Conservation (phyloP, 2,888 invertebrate species). For the Amblyjoppa proteus region DNA sequence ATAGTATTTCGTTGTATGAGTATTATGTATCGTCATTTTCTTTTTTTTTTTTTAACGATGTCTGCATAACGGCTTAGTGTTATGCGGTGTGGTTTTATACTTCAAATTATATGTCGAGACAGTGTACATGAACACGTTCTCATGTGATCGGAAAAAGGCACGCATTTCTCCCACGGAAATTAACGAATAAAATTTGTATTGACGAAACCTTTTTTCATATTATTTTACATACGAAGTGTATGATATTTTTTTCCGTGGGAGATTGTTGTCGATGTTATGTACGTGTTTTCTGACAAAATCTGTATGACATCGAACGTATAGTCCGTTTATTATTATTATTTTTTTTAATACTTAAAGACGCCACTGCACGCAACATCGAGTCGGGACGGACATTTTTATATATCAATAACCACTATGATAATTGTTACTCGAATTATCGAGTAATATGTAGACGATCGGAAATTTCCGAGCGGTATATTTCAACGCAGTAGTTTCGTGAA, state of each 20-base stretch:
- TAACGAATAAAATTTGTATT: neutral
- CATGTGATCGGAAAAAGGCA: constrained; percentile 21
- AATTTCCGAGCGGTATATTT: neutral
- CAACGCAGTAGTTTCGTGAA: neutral
- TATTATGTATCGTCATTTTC: neutral
- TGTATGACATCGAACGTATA: constrained; percentile 67
- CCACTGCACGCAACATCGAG: constrained; percentile 80
- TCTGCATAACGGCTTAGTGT: constrained; percentile 12
- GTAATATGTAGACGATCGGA: constrained; percentile 24
- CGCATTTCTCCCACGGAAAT: constrained; percentile 29
- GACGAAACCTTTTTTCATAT: neutral
- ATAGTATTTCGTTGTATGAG: constrained; percentile 54
- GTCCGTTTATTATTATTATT: constrained; percentile 53
- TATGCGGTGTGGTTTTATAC: neutral
- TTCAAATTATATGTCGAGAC: constrained; percentile 21
- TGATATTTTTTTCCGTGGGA: constrained; percentile 14
- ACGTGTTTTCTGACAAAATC: constrained; percentile 43
- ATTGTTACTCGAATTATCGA: constrained; percentile 26
- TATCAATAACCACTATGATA: constrained; percentile 42
- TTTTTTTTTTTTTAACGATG: constrained; percentile 16
- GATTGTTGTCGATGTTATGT: constrained; percentile 40
- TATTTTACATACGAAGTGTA: neutral
- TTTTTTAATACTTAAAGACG: constrained; percentile 64
- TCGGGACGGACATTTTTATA: constrained; percentile 79
- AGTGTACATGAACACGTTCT: constrained; percentile 19